A percentile compares a stretch with the other conserved stretches of the same genome.
Evolutionary conservation across 2,113 vertebrate species (phyloP).

Genomic region (Nipponia nippon): DNA sequence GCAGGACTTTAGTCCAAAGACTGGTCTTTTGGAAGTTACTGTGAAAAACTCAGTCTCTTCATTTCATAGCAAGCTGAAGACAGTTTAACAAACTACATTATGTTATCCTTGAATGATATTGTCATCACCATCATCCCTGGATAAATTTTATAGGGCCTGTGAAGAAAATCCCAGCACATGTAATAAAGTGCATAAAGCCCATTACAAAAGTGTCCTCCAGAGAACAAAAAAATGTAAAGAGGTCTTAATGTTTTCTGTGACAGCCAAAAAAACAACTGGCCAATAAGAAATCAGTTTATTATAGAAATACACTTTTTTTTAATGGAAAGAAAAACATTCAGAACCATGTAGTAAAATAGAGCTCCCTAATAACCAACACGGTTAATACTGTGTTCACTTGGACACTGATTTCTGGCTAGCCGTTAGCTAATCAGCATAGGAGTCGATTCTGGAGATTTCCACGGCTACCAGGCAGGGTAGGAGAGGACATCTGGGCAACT

Average conservation of each 20-base stretch:
- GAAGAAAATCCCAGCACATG: neutral
- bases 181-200: neutral
- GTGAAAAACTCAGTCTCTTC: neutral
- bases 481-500: neutral
- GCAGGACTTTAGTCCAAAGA: no score
- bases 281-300: neutral
- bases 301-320: neutral
- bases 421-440: neutral
- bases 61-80: neutral
- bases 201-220: neutral
- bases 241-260: neutral
- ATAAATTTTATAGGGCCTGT: no score
- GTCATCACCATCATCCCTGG: neutral
- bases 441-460: neutral
- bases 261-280: neutral
- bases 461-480: no score
- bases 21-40: neutral
- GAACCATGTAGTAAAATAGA: neutral
- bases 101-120: neutral
- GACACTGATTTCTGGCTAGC: neutral
- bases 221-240: neutral
- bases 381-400: no score
- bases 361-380: neutral
- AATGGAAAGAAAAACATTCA: neutral
- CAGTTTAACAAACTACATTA: neutral